Conservation (phyloP, 2,888 invertebrate genomes). For the Nephrotoma appendiculata region DNA sequence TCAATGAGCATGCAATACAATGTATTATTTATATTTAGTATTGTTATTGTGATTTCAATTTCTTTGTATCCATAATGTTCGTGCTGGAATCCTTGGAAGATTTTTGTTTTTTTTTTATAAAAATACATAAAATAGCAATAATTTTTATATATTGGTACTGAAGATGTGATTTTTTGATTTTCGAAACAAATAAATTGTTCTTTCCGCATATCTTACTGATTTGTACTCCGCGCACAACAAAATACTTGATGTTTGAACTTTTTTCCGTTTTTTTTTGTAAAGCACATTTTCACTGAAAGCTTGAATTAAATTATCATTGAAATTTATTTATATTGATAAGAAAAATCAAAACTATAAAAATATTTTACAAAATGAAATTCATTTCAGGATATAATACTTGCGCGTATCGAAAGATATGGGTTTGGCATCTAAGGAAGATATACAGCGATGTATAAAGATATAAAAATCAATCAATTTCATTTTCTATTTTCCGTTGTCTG, state of each 20-base stretch:
- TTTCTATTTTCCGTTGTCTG: not conserved
- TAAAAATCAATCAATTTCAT: not conserved
- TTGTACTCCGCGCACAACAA: not conserved
- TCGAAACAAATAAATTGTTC: not conserved
- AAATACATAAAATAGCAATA: not conserved
- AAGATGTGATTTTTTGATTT: not conserved
- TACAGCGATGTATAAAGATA: not conserved
- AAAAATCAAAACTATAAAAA: not conserved
- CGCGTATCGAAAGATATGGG: not conserved
- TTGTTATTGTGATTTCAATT: not conserved
- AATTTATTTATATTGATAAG: not conserved
- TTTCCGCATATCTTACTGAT: not conserved
- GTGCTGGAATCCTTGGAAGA: not conserved
- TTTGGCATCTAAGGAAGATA: not conserved
- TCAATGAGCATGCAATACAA: not conserved
- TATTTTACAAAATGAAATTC: not conserved
- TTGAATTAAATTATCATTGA: not conserved
- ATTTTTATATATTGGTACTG: not conserved
- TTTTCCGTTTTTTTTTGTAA: not conserved
- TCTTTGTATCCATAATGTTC: not conserved
- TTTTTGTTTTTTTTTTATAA: not conserved
- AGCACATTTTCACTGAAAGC: not conserved
- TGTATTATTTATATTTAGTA: not conserved
- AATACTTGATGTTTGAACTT: not conserved
- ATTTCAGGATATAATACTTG: not conserved